Conservation (phyloP, 2,797 vertebrate genomes). For the Alauda arvensis region DNA sequence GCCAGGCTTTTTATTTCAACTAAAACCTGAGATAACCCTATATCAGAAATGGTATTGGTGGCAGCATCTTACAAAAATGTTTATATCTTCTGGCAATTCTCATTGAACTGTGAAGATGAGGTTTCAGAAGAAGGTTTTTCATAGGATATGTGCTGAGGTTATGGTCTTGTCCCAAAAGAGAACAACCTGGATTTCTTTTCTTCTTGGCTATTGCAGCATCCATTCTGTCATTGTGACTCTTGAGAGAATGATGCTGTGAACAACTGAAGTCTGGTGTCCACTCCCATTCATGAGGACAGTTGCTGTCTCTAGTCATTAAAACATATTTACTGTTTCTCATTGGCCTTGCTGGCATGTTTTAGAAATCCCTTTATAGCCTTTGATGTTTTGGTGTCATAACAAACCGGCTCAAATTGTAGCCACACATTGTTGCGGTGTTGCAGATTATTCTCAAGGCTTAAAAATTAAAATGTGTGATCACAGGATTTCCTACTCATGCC, state of each 20-base stretch:
- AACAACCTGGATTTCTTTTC: neutral
- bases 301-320: neutral
- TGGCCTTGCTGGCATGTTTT: neutral
- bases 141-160: neutral
- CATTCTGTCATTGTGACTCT: neutral
- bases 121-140: neutral
- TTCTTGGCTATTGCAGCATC: neutral
- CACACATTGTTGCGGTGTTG: neutral
- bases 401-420: neutral
- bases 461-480: neutral
- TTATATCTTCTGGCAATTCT: neutral
- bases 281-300: neutral
- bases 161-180: neutral
- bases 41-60: neutral
- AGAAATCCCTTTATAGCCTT: neutral
- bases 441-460: neutral
- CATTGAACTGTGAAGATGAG: neutral
- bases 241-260: neutral
- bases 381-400: neutral
- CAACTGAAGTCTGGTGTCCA: neutral
- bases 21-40: neutral
- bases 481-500: neutral
- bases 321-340: neutral
- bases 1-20: neutral
- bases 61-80: neutral